phyloP scores from a whole-genome alignment of 2,113 vertebrate genomes.

The Aspiorhynchus laticeps region DNA sequence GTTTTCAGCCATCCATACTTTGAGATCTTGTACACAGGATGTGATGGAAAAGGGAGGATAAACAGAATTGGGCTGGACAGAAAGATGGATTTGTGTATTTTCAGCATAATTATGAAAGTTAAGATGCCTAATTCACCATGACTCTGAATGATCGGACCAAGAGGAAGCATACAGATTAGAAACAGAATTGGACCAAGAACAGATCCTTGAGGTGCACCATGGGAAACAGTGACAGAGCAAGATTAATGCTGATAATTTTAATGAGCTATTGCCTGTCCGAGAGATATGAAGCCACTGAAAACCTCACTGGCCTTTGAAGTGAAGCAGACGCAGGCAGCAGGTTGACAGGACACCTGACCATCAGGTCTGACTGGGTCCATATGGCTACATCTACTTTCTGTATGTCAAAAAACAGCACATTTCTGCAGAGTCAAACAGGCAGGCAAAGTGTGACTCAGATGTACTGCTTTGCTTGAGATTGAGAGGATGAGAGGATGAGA shows the following conservation, averaged over 20 bases:
- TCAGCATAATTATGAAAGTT: too few species aligned
- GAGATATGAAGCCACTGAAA: slow-evolving; percentile 3
- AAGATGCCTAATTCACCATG: too few species aligned
- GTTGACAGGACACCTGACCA: not conserved
- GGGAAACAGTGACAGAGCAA: not conserved
- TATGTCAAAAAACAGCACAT: slow-evolving; percentile 20
- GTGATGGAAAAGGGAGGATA: not conserved
- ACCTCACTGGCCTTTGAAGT: not conserved
- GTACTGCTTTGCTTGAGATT: slow-evolving; percentile 47
- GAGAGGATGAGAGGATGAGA: slow-evolving; percentile 42
- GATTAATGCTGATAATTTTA: not conserved
- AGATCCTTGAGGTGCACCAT: not conserved
- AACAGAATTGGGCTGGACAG: not conserved
- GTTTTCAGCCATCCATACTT: not conserved
- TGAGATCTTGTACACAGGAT: not conserved
- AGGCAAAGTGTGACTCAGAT: slow-evolving; percentile 44
- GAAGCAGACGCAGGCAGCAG: not conserved
- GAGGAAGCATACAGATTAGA: not conserved
- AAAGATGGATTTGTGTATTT: not conserved
- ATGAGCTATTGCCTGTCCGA: not conserved
- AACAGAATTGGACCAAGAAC: not conserved
- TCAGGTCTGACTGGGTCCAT: not conserved
- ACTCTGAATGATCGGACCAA: not conserved
- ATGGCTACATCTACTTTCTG: not conserved
- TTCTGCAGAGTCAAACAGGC: slow-evolving; percentile 22